phyloP scores from a whole-genome alignment of 1,140 invertebrate genomes.

The Drosophila tsacasi region DNA sequence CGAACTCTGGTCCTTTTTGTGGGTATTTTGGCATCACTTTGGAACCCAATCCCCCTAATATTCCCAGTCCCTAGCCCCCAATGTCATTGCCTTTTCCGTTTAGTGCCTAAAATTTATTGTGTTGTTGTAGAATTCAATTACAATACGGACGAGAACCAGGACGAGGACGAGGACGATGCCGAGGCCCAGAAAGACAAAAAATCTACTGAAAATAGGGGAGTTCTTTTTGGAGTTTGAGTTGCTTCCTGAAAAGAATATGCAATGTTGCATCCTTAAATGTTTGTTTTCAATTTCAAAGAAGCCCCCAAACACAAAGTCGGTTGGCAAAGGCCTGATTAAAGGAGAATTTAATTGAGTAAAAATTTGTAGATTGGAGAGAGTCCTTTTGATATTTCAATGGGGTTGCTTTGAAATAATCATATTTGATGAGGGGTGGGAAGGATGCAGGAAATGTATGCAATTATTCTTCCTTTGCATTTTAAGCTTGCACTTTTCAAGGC shows the following conservation, averaged over 20 bases:
- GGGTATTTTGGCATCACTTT: conserved; percentile 56
- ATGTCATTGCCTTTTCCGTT: conserved; percentile 34
- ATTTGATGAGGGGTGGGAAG: no score
- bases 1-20: conserved; percentile 7
- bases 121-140: conserved; percentile 76
- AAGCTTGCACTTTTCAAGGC: not conserved
- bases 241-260: conserved; percentile 50
- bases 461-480: not conserved
- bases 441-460: not conserved
- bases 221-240: not conserved
- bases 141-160: conserved; percentile 34
- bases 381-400: not conserved
- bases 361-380: not conserved
- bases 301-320: conserved; percentile 2
- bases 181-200: conserved; percentile 28
- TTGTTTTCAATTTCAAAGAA: conserved; percentile 27
- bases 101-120: conserved; percentile 80
- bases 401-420: no score
- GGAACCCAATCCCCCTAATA: not conserved
- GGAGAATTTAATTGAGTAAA: conserved; percentile 8
- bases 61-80: not conserved
- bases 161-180: not conserved
- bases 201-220: conserved; percentile 21
- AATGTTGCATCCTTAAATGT: conserved; percentile 67
- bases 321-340: conserved; percentile 17